Evolutionary conservation across 2,797 vertebrate genomes (phyloP).

Genomic region (Acridotheres tristis): DNA sequence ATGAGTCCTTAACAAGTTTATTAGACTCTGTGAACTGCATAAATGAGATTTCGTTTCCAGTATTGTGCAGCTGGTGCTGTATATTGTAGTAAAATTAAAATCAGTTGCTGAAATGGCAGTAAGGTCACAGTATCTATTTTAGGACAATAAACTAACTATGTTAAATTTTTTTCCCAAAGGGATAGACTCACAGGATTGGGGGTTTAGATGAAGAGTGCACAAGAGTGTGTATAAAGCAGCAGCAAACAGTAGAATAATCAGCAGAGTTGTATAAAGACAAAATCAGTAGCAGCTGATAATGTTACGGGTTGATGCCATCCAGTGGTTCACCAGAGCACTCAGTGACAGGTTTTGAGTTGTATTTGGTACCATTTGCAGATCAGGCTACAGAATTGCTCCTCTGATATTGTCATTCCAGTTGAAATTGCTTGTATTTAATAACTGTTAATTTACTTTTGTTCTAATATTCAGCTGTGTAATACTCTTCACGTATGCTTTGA

Average conservation of each 20-base stretch:
- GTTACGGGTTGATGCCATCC: conserved; percentile 59
- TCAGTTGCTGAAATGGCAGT: background rate
- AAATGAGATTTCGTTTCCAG: background rate
- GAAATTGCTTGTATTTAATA: background rate
- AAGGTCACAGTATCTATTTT: background rate
- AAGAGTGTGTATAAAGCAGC: background rate
- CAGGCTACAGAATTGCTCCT: background rate
- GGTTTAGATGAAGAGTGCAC: background rate
- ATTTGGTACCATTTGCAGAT: background rate
- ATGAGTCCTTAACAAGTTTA: background rate
- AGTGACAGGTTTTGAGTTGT: background rate
- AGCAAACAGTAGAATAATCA: background rate
- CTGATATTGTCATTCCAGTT: background rate
- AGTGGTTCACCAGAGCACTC: conserved; percentile 39
- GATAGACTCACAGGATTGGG: background rate
- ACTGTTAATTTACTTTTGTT: background rate
- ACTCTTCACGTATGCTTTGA: background rate
- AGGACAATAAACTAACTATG: background rate
- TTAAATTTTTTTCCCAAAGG: background rate
- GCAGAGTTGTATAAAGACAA: background rate
- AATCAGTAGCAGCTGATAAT: background rate
- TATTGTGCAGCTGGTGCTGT: background rate
- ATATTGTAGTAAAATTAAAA: background rate
- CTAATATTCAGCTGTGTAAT: background rate
- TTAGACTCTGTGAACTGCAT: background rate